A percentile compares a stretch with the other conserved stretches of the same genome.
phyloP scores from a whole-genome alignment of 2,888 invertebrate genomes.

The Archaeoteleia sp. region DNA sequence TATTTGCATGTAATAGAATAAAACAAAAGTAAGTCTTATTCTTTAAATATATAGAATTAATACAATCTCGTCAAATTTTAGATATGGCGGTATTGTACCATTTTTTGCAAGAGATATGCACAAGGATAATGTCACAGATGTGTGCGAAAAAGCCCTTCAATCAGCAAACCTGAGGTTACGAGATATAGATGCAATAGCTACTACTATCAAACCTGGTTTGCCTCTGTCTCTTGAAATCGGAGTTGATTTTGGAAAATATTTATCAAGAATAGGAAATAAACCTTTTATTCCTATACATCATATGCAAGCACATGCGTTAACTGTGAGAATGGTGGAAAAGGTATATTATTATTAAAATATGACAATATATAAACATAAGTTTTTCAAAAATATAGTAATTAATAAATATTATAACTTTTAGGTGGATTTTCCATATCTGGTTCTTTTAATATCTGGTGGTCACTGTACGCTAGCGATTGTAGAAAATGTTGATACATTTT shows the following conservation, averaged over 20 bases:
- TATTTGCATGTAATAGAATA: neutral
- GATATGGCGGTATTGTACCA: slow-evolving; percentile 93
- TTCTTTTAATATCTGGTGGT: slow-evolving; percentile 94
- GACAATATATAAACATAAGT: neutral
- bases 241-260: slow-evolving; percentile 85
- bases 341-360: slow-evolving; percentile 72
- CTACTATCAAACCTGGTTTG: slow-evolving; percentile 93
- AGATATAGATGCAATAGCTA: slow-evolving; percentile 90
- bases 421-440: slow-evolving; percentile 90
- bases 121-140: slow-evolving; percentile 83
- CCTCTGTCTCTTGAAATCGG: slow-evolving; percentile 87
- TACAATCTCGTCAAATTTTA: slow-evolving; percentile 65
- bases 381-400: neutral
- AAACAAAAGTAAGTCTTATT: too few relatives aligned
- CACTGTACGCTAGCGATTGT: slow-evolving; percentile 90
- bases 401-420: slow-evolving; percentile 58
- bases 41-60: neutral
- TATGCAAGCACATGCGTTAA: slow-evolving; percentile 98
- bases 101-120: slow-evolving; percentile 89
- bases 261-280: slow-evolving; percentile 81
- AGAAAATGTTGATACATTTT: slow-evolving; percentile 83
- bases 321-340: slow-evolving; percentile 84
- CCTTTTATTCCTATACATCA: slow-evolving; percentile 98
- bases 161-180: slow-evolving; percentile 78
- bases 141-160: slow-evolving; percentile 82